Evolutionary conservation across 2,113 vertebrate species (phyloP), one percentile per base, ranked within the genome.

Genomic region (Puntigrus tetrazona): DNA sequence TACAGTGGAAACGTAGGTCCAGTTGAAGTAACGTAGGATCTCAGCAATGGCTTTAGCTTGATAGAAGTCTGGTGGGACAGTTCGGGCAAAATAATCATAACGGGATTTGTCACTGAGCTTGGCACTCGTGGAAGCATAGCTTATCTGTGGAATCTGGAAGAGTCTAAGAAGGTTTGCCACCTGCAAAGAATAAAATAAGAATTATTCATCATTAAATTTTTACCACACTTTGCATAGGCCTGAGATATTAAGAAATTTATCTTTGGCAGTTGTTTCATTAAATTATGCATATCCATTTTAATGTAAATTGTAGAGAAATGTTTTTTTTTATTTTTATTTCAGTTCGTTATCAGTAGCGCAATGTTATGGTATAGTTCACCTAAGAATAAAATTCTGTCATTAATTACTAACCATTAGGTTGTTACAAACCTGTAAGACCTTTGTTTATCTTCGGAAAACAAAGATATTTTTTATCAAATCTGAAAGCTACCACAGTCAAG

Each of bases 131-230:
- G 98, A 99, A 31, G 98, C 98, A 0, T 99, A 99, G 93, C 98
- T 99, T 93, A 99, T 98, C 94, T 99, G 98, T 0, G 98, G 97
- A 88, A 99, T 99, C 92, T 99, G 97, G 91, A 99, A 99, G 69
- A 99, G 96, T 83, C 98, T 91, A 65, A 99, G 94, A 47, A 99
- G 94, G 91, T 99, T 99, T 93, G 98, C 98, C 89, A 99, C 98
- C 98, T 89, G 88, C 14, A 89, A 74, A 55, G 63, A 74, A 81
- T 22, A 5, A 84, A 45, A 86, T 1, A 82, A 9, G 57, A 67
- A 36, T 20, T 31, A 36, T 7, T 9, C 18, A 38, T n/a, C 2
- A 11, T 61, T 55, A 27, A 20, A 34, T 7, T 43, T 41, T 70
- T 20, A 34, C 63, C 31, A n/a, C 67, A 70, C 9, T 70, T 43